Conservation (phyloP, 2,797 vertebrate species). For the Hemibagrus guttatus region DNA sequence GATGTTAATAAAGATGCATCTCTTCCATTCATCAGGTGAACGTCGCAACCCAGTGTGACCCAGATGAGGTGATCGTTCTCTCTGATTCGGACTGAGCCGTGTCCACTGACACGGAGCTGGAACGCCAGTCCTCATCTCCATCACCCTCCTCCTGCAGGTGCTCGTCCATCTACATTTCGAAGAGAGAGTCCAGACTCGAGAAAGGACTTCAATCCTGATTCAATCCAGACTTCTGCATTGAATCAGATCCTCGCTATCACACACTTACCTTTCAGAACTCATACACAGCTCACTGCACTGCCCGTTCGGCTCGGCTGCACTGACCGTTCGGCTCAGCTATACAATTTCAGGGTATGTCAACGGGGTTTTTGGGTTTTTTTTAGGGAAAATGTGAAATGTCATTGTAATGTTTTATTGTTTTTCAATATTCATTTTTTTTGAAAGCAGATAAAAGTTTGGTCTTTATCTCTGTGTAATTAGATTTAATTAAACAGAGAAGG, state of each 20-base stretch:
- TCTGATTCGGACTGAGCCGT: constrained; percentile 78
- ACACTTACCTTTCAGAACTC: not conserved
- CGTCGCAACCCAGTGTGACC: constrained; percentile 88
- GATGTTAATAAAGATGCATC: too few relatives aligned
- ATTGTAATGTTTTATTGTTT: constrained; percentile 18
- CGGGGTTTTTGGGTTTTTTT: not conserved
- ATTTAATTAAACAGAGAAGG: constrained; percentile 1
- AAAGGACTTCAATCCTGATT: too few relatives aligned
- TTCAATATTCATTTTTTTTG: constrained; percentile 12
- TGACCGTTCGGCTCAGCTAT: not conserved
- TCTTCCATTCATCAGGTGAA: constrained; percentile 73
- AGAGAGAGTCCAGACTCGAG: not conserved
- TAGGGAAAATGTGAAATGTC: not conserved
- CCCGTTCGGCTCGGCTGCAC: not conserved
- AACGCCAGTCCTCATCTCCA: not conserved
- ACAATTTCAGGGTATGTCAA: constrained; percentile 32
- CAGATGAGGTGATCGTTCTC: constrained; percentile 87
- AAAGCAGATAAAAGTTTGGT: constrained; percentile 7
- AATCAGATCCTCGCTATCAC: not conserved
- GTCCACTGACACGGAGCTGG: not conserved
- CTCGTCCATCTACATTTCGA: not conserved
- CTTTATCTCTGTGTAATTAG: constrained; percentile 9
- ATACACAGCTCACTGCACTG: not conserved
- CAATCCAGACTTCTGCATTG: not conserved
- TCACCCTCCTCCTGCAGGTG: not conserved